Evolutionary conservation across 2,888 invertebrate genomes (phyloP), one percentile per base, ranked within the genome.

Genomic region (Polymixis flavicincta): DNA sequence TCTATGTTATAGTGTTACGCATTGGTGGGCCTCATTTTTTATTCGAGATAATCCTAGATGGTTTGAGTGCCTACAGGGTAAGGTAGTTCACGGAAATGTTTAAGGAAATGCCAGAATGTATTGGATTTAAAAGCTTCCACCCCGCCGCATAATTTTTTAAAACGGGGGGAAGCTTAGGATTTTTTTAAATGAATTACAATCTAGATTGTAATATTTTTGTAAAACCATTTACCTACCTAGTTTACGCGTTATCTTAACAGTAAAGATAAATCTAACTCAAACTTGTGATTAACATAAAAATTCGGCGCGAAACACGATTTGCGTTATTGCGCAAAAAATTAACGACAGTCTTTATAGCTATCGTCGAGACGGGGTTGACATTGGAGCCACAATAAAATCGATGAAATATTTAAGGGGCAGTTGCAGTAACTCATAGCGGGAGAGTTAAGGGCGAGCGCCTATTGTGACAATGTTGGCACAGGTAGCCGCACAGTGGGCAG

Each of bases 361-460:
- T 92, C 92, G 94, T 90, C 95, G 95, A 94, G 96, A 96, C 96
- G 90, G 89, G 92, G 95, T 95, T 96, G 96, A 96, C 96, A 96
- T 94, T 89, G 96, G 96, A 95, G 96, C 96, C 96, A 95, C 93
- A 96, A 96, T 96, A 96, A 96, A 96, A 96, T 96, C 95, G 94
- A 96, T 96, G 96, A 96, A 95, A 95, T 96, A 96, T 96, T 94
- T 93, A 92, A 92, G 93, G 94, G 95, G 92, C 93, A 92, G 92
- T 89, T 84, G 87, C 89, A 89, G 93, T 95, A 95, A 95, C 91
- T 95, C 95, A 95, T 93, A 93, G 93, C 85, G 88, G 91, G 89
- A 85, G 87, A 91, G 89, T 90, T 91, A 90, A 91, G 91, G 90
- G 89, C 85, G 84, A 89, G 86, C 82, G 84, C 85, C 93, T 92